Evolutionary conservation across 1,140 invertebrate genomes (phyloP).

Genomic region (Asbolus verrucosus): DNA sequence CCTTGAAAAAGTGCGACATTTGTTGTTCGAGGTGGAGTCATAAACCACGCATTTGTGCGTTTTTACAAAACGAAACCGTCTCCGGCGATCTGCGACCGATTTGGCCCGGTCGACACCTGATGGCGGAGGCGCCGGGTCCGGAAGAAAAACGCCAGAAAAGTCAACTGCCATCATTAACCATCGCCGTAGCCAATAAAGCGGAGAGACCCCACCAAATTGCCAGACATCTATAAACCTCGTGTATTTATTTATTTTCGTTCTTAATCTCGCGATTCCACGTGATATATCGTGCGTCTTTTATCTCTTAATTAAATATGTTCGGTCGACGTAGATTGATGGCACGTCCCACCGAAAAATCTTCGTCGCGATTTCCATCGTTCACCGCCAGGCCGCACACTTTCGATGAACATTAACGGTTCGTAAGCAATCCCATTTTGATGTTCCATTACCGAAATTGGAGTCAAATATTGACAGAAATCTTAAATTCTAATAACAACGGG

Average conservation of each 20-base stretch:
- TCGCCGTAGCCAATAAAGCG: constrained; percentile 25
- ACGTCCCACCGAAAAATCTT: constrained; percentile 10
- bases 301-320: constrained; percentile 47
- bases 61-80: too few relatives aligned
- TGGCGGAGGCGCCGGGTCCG: background rate
- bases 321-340: constrained; percentile 41
- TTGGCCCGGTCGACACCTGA: too few relatives aligned
- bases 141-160: background rate
- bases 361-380: too few relatives aligned
- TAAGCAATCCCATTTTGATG: constrained; percentile 44
- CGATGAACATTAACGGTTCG: too few relatives aligned
- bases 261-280: constrained; percentile 46
- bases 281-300: constrained; percentile 46
- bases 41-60: too few relatives aligned
- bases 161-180: constrained; percentile 13
- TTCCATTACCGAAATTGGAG: constrained; percentile 61
- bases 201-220: constrained; percentile 11
- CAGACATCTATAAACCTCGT: constrained; percentile 31
- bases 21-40: too few relatives aligned
- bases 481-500: constrained; percentile 57
- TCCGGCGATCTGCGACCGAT: too few relatives aligned
- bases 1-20: too few relatives aligned
- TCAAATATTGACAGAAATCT: constrained; percentile 62
- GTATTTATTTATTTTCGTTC: constrained; percentile 47
- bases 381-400: too few relatives aligned